Conservation (phyloP, 2,888 invertebrate species). For the Ormyrus labotus region DNA sequence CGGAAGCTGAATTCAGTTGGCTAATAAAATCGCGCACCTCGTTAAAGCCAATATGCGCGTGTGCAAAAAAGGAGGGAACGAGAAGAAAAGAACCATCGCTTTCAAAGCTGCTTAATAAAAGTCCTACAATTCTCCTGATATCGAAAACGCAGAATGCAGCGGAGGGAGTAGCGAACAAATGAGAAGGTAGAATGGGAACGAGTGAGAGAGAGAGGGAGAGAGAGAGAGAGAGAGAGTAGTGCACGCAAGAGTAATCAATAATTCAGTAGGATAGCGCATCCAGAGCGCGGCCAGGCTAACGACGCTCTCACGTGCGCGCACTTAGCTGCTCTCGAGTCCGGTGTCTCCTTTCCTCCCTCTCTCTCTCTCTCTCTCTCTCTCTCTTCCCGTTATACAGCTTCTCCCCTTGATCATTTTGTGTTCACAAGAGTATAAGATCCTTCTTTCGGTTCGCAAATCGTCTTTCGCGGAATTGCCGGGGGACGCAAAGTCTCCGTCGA, state of each 20-base stretch:
- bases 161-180: neutral
- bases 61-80: neutral
- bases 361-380: conserved; percentile 18
- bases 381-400: neutral
- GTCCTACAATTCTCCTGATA: conserved; percentile 27
- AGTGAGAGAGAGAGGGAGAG: conserved; percentile 2
- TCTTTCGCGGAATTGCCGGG: conserved; percentile 27
- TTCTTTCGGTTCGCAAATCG: conserved; percentile 35
- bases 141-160: conserved; percentile 3
- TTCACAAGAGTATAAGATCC: neutral
- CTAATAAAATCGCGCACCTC: conserved; percentile 33
- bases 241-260: conserved; percentile 47
- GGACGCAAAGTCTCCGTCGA: neutral
- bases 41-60: conserved; percentile 34
- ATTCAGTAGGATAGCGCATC: conserved; percentile 31
- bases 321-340: conserved; percentile 34
- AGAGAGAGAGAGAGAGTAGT: neutral
- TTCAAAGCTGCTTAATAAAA: conserved; percentile 45
- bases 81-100: conserved; percentile 22
- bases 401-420: too few species aligned
- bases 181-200: neutral
- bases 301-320: conserved; percentile 34
- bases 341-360: neutral
- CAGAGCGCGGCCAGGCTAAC: conserved; percentile 25
- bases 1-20: neutral